phyloP scores from a whole-genome alignment of 1,140 invertebrate species.

The Pseudomyrmex sp. region DNA sequence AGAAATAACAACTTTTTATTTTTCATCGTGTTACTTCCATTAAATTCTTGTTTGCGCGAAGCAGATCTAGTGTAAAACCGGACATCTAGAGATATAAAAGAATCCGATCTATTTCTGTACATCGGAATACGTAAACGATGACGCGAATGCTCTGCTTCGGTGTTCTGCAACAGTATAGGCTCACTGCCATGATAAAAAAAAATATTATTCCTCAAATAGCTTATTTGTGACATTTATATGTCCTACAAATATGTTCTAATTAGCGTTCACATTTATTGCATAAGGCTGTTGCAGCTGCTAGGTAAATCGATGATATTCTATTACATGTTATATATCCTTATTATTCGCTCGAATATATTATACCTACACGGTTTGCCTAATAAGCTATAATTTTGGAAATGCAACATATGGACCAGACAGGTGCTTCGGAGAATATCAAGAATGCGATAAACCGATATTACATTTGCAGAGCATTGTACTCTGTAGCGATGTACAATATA shows the following conservation, averaged over 20 bases:
- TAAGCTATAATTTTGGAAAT: constrained; percentile 23
- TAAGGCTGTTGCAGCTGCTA: neutral
- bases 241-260: neutral
- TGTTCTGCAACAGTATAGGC: neutral
- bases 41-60: neutral
- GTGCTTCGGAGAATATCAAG: constrained; percentile 13
- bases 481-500: neutral
- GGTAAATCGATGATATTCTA: neutral
- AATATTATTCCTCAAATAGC: neutral
- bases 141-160: neutral
- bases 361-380: neutral
- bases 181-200: neutral
- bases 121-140: neutral
- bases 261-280: no score
- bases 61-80: neutral
- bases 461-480: neutral
- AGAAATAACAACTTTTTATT: neutral
- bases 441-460: constrained; percentile 25
- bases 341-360: constrained; percentile 16
- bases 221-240: neutral
- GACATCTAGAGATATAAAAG: neutral
- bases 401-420: constrained; percentile 9
- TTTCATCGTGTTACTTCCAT: neutral
- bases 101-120: constrained; percentile 22
- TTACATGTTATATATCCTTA: neutral